Evolutionary conservation across 2,888 invertebrate genomes (phyloP).

Genomic region (Tenthredo amoena): DNA sequence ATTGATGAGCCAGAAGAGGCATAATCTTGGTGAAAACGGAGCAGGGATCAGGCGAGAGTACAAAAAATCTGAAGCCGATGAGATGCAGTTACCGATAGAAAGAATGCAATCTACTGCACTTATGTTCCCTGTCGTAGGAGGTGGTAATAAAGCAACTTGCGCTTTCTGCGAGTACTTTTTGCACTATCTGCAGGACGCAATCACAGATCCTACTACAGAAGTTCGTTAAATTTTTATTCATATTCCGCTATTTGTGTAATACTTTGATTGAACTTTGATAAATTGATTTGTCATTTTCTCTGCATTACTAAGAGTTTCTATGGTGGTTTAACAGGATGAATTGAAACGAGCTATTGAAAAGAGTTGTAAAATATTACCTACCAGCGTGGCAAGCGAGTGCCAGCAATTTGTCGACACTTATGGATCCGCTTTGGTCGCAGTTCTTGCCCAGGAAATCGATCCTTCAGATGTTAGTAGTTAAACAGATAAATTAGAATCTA

Average conservation of each 20-base stretch:
- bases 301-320: constrained; percentile 17
- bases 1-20: constrained; percentile 62
- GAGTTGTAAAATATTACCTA: constrained; percentile 86
- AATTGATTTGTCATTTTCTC: background rate
- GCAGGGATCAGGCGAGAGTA: constrained; percentile 53
- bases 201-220: constrained; percentile 85
- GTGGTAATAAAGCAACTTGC: constrained; percentile 80
- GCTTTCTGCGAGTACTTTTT: constrained; percentile 91
- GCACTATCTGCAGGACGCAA: constrained; percentile 87
- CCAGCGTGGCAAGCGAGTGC: constrained; percentile 83
- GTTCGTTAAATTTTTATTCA: constrained; percentile 74
- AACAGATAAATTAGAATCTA: background rate
- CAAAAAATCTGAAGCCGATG: constrained; percentile 67
- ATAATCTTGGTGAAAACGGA: constrained; percentile 53
- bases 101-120: constrained; percentile 76
- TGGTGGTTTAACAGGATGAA: constrained; percentile 80
- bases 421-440: constrained; percentile 88
- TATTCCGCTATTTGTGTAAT: constrained; percentile 9
- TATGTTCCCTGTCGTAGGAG: constrained; percentile 69
- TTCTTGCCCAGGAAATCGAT: constrained; percentile 89
- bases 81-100: constrained; percentile 79
- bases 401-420: constrained; percentile 88
- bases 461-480: constrained; percentile 82
- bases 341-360: constrained; percentile 84
- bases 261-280: background rate